These are phyloP conservation scores for Virgularia gustaviana DNA, from an alignment of 92 coral and sea anemone genomes.

Conservation along the genomic window DNA sequence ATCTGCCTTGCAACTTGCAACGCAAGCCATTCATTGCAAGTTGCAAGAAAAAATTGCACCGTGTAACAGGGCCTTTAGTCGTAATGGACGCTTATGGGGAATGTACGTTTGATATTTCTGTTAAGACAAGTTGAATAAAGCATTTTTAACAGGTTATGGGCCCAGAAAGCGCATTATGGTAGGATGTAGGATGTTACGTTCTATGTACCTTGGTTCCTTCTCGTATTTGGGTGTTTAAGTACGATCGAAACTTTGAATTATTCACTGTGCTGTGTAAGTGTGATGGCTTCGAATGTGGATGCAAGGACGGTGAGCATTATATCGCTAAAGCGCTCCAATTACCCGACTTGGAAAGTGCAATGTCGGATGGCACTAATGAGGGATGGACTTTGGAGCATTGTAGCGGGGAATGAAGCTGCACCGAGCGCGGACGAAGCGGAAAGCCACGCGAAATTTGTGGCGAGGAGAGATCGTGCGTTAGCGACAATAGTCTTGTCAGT, in stretches of 20 bases:
- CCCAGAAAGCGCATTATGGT: neutral
- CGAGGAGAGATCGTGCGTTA: conserved; percentile 44
- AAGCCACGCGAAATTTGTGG: conserved; percentile 31
- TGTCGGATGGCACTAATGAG: conserved; percentile 16
- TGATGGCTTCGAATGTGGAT: neutral
- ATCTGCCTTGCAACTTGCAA: too few relatives aligned
- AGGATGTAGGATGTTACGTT: too few relatives aligned
- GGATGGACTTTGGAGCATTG: conserved; percentile 2
- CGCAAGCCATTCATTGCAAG: too few relatives aligned
- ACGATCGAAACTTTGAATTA: too few relatives aligned
- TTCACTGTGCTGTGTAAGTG: too few relatives aligned
- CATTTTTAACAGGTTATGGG: conserved; percentile 5
- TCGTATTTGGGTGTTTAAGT: too few relatives aligned
- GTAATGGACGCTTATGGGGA: too few relatives aligned
- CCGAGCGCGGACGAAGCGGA: neutral
- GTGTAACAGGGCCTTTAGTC: too few relatives aligned
- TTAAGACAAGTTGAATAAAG: too few relatives aligned
- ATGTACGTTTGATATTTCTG: too few relatives aligned
- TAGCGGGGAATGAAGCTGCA: neutral
- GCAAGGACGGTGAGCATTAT: neutral
- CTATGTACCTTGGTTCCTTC: too few relatives aligned
- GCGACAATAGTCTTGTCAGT: conserved; percentile 56
- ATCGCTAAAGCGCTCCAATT: neutral
- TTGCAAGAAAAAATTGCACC: too few relatives aligned
- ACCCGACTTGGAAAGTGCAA: conserved; percentile 9